These are phyloP conservation scores for Ataeniobius toweri DNA, from an alignment of 2,797 vertebrate genomes.

Conservation along the genomic window DNA sequence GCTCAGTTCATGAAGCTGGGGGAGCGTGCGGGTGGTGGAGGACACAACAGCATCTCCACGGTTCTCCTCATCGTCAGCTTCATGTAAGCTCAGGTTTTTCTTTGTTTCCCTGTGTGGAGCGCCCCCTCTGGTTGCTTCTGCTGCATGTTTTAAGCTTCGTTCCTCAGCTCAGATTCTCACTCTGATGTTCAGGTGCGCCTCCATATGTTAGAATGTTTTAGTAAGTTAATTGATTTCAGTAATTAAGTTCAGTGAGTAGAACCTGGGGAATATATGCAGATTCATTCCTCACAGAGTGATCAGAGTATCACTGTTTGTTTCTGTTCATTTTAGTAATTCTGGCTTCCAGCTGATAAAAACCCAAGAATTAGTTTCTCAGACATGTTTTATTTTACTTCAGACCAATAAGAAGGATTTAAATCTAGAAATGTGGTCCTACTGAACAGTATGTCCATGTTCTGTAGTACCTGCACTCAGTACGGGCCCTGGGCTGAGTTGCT, in stretches of 20 bases:
- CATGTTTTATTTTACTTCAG: no score
- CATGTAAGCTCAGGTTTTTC: constrained; percentile 81
- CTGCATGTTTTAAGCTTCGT: background rate
- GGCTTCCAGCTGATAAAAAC: background rate
- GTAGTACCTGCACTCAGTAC: no score
- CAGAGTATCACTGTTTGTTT: background rate
- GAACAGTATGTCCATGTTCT: no score
- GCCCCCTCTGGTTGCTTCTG: constrained; percentile 3
- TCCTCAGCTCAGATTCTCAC: background rate
- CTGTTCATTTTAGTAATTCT: background rate
- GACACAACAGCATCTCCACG: constrained; percentile 80
- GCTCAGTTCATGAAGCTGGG: constrained; percentile 72
- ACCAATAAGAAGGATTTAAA: background rate
- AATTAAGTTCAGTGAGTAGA: no score
- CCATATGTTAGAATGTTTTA: background rate
- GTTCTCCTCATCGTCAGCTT: constrained; percentile 90
- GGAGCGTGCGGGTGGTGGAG: constrained; percentile 65
- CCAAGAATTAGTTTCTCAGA: background rate
- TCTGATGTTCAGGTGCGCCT: background rate
- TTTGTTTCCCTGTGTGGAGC: background rate
- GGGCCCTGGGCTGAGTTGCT: no score
- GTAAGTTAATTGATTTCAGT: no score
- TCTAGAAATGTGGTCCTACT: no score
- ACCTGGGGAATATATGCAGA: no score
- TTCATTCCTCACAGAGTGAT: no score